These are phyloP conservation scores for Syrista parreyssii DNA, from an alignment of 2,888 invertebrate genomes.

Conservation along the genomic window DNA sequence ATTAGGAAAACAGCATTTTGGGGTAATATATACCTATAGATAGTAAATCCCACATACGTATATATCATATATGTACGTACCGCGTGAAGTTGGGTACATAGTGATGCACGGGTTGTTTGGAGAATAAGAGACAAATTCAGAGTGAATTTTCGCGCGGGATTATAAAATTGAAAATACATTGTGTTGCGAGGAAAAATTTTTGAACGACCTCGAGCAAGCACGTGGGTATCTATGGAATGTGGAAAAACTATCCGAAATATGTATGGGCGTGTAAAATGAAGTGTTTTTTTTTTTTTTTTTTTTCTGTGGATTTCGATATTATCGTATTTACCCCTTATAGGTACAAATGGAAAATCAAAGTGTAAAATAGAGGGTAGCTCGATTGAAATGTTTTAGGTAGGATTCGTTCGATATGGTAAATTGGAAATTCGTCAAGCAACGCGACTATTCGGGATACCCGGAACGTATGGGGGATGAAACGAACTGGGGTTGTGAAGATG, in stretches of 20 bases:
- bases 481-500: background rate
- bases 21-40: background rate
- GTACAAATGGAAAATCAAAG: background rate
- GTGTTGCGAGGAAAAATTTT: background rate
- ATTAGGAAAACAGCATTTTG: slow-evolving; percentile 22
- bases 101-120: no score
- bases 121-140: slow-evolving; percentile 38
- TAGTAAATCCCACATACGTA: background rate
- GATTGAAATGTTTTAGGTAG: background rate
- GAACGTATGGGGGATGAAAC: background rate
- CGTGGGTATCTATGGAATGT: background rate
- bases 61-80: no score
- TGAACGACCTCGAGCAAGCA: background rate
- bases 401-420: background rate
- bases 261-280: background rate
- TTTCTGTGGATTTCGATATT: background rate
- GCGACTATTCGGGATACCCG: background rate
- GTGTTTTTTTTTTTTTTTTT: background rate
- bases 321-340: background rate
- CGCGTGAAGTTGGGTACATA: no score
- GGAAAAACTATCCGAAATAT: background rate
- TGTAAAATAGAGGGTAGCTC: background rate
- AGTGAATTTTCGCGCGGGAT: slow-evolving; percentile 27
- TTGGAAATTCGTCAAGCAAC: background rate
- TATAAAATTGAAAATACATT: slow-evolving; percentile 4